Percentiles rank a stretch among this genome's conserved stretches.
These are phyloP conservation scores for Leistus spinibarbis DNA, from an alignment of 2,888 invertebrate species.

Conservation along the genomic window DNA sequence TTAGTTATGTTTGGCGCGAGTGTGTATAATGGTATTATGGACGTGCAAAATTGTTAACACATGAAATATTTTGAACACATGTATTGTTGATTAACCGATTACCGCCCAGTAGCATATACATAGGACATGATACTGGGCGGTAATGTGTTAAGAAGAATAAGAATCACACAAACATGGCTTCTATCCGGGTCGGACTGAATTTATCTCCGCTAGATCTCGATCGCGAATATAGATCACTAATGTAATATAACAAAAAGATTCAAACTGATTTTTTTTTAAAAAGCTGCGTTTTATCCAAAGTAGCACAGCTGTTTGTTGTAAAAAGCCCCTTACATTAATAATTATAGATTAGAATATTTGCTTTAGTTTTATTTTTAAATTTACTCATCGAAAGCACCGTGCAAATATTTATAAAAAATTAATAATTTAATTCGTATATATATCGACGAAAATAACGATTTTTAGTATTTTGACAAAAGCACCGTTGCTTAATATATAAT, in stretches of 20 bases:
- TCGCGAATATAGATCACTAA: too few species aligned
- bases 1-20: too few species aligned
- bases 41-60: too few species aligned
- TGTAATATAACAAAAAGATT: too few species aligned
- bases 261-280: background rate
- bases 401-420: constrained; percentile 30
- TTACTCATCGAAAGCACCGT: constrained; percentile 17
- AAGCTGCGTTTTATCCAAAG: background rate
- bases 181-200: too few species aligned
- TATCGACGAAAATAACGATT: constrained; percentile 21
- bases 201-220: too few species aligned
- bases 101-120: too few species aligned
- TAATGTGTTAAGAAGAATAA: too few species aligned
- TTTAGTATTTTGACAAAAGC: constrained; percentile 21
- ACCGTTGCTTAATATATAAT: constrained; percentile 30
- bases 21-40: too few species aligned
- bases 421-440: constrained; percentile 20
- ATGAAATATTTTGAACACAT: too few species aligned
- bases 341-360: constrained; percentile 14
- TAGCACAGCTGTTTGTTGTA: background rate
- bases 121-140: too few species aligned
- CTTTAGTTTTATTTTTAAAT: background rate
- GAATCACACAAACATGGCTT: background rate
- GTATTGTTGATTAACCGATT: too few species aligned
- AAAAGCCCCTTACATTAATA: background rate